Percentiles rank a stretch among this genome's conserved stretches.
Conservation (phyloP, 2,113 vertebrate genomes). For the Steatornis caripensis region DNA sequence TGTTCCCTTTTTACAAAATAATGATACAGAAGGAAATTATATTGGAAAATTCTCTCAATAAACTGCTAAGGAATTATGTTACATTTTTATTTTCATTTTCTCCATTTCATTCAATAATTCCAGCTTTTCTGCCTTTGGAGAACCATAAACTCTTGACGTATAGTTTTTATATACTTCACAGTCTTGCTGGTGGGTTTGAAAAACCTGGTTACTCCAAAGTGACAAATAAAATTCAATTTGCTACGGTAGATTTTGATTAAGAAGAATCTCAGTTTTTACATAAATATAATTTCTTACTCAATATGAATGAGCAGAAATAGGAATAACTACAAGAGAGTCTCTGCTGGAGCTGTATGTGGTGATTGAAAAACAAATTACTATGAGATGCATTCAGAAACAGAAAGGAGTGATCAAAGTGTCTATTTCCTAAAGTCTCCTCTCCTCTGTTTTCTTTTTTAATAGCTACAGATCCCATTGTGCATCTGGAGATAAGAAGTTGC, state of each 20-base stretch:
- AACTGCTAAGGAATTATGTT: not conserved
- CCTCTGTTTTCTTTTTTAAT: not conserved
- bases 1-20: not conserved
- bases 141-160: not conserved
- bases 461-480: not conserved
- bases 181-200: not conserved
- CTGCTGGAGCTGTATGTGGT: not conserved
- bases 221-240: not conserved
- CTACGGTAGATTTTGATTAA: not conserved
- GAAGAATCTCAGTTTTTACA: not conserved
- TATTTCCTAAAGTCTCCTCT: not conserved
- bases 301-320: not conserved
- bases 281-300: not conserved
- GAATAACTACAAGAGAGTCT: not conserved
- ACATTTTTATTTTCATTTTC: not conserved
- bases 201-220: not conserved
- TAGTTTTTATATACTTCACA: not conserved
- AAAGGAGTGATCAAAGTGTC: not conserved
- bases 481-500: not conserved
- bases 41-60: not conserved
- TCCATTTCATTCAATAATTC: not conserved
- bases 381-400: not conserved
- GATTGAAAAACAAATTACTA: constrained; percentile 2
- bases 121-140: not conserved
- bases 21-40: not conserved